A percentile compares a stretch with the other conserved stretches of the same genome.
These are phyloP conservation scores for Clinocottus analis DNA, from an alignment of 2,113 vertebrate species.

Conservation along the genomic window DNA sequence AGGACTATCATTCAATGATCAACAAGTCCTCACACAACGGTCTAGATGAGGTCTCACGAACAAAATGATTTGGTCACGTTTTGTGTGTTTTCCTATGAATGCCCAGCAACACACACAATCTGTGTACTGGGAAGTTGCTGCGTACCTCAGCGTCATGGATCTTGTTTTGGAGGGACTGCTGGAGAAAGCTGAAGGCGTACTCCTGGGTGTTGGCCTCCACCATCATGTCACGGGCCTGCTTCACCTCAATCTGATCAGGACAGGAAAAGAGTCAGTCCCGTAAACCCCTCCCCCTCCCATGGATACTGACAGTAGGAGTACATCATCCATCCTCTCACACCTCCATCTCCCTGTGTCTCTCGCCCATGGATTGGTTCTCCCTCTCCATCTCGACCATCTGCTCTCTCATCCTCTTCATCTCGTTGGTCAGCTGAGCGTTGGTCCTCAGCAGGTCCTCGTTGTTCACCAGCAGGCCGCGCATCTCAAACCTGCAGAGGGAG, in stretches of 20 bases:
- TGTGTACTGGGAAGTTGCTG: too few species aligned
- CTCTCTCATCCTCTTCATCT: conserved; percentile 79
- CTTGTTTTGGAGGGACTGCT: conserved; percentile 83
- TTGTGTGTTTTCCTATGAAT: background rate
- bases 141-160: conserved; percentile 83
- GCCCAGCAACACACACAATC: background rate
- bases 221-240: conserved; percentile 81
- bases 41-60: too few species aligned
- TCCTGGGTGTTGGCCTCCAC: conserved; percentile 85
- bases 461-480: conserved; percentile 82
- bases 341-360: conserved; percentile 77
- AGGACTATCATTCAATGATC: too few species aligned
- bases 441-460: conserved; percentile 83
- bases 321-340: conserved; percentile 45
- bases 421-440: conserved; percentile 79
- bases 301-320: too few species aligned
- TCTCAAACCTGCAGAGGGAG: conserved; percentile 74
- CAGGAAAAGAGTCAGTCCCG: background rate
- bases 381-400: conserved; percentile 78
- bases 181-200: conserved; percentile 84
- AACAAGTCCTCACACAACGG: too few species aligned
- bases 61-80: background rate
- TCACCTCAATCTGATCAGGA: conserved; percentile 77
- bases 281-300: background rate
- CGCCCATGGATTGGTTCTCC: conserved; percentile 67